Base-by-base conservation (phyloP, 2,113 vertebrate genomes). In the Dermatemys mawii region DNA sequence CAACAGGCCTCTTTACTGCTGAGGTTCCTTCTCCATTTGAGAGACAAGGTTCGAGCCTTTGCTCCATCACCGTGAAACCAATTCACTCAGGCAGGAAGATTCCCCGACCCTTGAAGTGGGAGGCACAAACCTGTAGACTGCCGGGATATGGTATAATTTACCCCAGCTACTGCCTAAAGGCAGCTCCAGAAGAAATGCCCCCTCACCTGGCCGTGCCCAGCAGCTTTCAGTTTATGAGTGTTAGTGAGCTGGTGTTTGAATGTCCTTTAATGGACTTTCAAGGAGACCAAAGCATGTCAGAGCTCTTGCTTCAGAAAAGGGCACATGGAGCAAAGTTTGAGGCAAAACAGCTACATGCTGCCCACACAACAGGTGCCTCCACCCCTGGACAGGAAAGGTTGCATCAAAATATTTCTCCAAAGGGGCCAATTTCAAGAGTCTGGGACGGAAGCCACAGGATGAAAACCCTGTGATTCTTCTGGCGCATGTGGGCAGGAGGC, bases 381-480 rank as follows among this genome's bases (percentile, higher is more conserved):
- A 3, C 50, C 80, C 86, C 1, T 6, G 0, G 2, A 49, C 95
- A 92, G 88, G 93, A 95, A 95, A 90, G 55, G 87, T 76, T 2
- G 32, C 1, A 4, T 91, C 78, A 86, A 75, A 55, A 32, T 90
- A 70, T 41, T 38, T 70, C 35, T 35, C 93, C 87, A 0, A 91
- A 95, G 0, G 0, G 21, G 5, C 67, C 35, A 50, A 1, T 78
- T 27, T n/a, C n/a, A 16, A 16, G 46, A 11, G 51, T 7, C 1
- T 0, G 1, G 19, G 41, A 86, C 27, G 51, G 60, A 27, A 90
- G n/a, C 84, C 38, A 1, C 35, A 1, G 94, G 82, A 9, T 0
- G 4, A 60, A 81, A 95, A 57, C 8, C 29, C 87, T 94, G 93
- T 93, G 92, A 97, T 97, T 96, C 88, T 11, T 90, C 70, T 0